Evolutionary conservation across 1,140 invertebrate species (phyloP).

Genomic region (Zaprionus nigranus): DNA sequence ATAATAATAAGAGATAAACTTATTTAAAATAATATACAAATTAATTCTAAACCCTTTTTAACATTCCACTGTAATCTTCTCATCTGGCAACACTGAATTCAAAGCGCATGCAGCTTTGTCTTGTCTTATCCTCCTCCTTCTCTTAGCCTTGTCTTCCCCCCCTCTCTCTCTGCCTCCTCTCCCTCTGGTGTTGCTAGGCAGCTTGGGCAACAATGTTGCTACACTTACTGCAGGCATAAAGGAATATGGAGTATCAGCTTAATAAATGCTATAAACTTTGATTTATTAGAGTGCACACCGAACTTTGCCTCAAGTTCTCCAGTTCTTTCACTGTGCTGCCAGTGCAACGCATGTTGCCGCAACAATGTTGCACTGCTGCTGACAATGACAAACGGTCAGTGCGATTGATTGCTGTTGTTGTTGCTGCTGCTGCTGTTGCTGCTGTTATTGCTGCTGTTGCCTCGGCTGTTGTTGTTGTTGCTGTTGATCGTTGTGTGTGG

Average conservation of each 20-base stretch:
- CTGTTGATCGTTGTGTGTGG: slow-evolving; percentile 41
- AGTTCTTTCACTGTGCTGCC: not conserved
- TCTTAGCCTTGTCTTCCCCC: no score
- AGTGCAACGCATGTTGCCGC: slow-evolving; percentile 57
- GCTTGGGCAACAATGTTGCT: not conserved
- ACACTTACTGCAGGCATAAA: not conserved
- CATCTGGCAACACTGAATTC: no score
- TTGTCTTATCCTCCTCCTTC: no score
- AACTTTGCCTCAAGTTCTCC: not conserved
- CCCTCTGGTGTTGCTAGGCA: not conserved
- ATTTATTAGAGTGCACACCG: not conserved
- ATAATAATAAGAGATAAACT: no score
- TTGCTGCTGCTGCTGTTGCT: slow-evolving; percentile 10
- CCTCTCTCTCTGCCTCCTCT: no score
- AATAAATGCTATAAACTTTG: not conserved
- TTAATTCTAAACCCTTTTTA: no score
- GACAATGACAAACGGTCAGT: slow-evolving; percentile 29
- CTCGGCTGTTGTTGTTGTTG: slow-evolving; percentile 12
- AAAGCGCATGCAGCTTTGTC: no score
- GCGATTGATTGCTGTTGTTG: slow-evolving; percentile 49
- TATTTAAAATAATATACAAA: no score
- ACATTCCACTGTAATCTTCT: no score
- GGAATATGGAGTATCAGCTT: not conserved
- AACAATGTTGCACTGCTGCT: slow-evolving; percentile 49
- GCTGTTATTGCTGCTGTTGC: slow-evolving; percentile 13